Evolutionary conservation across 53 echinoderm and acorn worm species (phyloP), one percentile per base, ranked within the genome.

Genomic region (Pentamera pediparva): DNA sequence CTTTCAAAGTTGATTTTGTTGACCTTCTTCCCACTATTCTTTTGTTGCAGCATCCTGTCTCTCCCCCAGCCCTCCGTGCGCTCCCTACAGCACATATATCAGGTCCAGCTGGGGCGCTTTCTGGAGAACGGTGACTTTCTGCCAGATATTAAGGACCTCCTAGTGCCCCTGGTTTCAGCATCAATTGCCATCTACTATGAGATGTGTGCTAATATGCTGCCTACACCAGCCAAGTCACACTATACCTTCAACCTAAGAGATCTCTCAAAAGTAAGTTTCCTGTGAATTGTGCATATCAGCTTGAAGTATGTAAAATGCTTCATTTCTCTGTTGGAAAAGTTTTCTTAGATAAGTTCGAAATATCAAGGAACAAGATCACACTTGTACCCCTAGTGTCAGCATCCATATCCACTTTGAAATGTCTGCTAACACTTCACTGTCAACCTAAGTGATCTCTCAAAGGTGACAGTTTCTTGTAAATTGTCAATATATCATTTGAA

Each of bases 141-240:
- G 5, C 98, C 98, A 1, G 98, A 98, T 39, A 81, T 98, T 38
- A 74, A 75, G 35, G 98, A 92, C 32, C 81, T 92, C 30, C 77
- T 98, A 12, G 41, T 54, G 6, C 98, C 92, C 0, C 36, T 98
- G 64, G 98, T 98, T 58, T 92, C 92, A 2, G 92, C 92, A 0
- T 92, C 98, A 69, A 98, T 98, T 28, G 98, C 98, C 25, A 80
- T 98, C 65, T 98, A 98, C 83, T 98, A 92, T 76, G 92, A 92
- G 84, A 98, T 98, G 98, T 88, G 89, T 64, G 56, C 58, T 59
- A 98, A 98, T 47, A 86, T 98, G 83, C 59, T 98, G 29, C 98
- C 98, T 28, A 98, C 98, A 12, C 98, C 98, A 17, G 89, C 98
- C 24, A 98, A 98, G 54, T 92, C 98, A 25, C 98, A 98, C 35